Base-by-base conservation (phyloP, 2,113 vertebrate species). In the Onychorhynchus coronatus region DNA sequence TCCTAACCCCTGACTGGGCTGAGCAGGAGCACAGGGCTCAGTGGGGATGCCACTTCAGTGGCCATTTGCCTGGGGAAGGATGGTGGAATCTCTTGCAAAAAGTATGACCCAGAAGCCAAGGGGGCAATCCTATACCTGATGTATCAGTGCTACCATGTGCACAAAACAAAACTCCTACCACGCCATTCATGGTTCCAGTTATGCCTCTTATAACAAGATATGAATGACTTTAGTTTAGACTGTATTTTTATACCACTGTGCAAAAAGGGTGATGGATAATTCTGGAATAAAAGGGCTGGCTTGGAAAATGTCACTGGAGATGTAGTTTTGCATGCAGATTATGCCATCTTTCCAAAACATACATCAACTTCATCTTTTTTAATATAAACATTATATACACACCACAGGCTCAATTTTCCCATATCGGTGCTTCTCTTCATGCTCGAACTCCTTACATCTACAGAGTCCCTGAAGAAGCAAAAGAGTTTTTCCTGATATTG, bases 351-450 rank as follows among this genome's bases (percentile, higher is more conserved):
- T 84, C 90, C 81, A 88, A 91, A 83, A 72, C 61, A 58, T 1
- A 67, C 37, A 39, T 88, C 91, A 76, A 27, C 56, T 89, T 97
- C 55, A 89, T 72, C 56, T 79, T 49, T 35, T 85, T 88, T 78
- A 80, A 74, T 80, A 73, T 77, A 66, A 93, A 68, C 6, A 3
- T 96, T 96, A 77, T 94, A 81, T 93, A 93, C 73, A 95, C 96
- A 96, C 76, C 92, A 93, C 96, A 99, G 99, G 99, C 99, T 78
- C 99, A 99, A 91, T 99, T 99, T 94, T 98, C 98, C 93, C 99
- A 99, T 88, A 99, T 99, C 16, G 99, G 99, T 70, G 99, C 99
- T 24, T 99, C 99, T 91, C 98, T 99, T 65, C 99, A 99, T 95
- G 99, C 99, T 41, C 98, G 99, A 96, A 99, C 99, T 5, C 99